Evolutionary conservation across 2,797 vertebrate genomes (phyloP).

Genomic region (Megaceryle alcyon): DNA sequence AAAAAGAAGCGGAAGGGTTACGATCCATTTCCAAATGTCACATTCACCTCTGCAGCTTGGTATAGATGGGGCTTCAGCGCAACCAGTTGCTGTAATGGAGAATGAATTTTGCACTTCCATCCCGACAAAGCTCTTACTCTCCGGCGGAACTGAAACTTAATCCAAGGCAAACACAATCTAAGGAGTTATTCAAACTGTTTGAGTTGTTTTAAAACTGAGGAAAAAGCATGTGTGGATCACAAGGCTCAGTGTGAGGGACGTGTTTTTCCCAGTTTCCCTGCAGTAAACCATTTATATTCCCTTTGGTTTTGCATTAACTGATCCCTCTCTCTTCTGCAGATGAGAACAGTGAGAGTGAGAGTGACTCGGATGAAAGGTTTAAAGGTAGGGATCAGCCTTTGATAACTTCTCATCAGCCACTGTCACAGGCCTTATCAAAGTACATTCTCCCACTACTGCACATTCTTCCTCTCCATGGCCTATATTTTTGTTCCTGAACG

Average conservation of each 20-base stretch:
- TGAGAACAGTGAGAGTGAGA: conserved; percentile 99
- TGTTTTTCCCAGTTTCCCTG: neutral
- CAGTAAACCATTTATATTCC: conserved; percentile 6
- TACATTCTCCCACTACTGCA: neutral
- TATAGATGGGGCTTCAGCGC: neutral
- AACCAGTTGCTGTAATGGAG: neutral
- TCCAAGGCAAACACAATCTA: neutral
- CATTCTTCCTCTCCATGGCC: neutral
- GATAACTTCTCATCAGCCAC: neutral
- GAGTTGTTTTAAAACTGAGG: neutral
- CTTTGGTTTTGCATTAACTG: conserved; percentile 48
- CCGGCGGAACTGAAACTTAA: neutral
- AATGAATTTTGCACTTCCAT: conserved; percentile 14
- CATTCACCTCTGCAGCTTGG: neutral
- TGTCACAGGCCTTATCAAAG: neutral
- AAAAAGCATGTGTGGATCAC: neutral
- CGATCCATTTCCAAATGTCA: neutral
- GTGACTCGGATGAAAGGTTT: conserved; percentile 99
- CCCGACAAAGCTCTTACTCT: neutral
- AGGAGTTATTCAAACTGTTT: neutral
- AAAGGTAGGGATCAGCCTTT: conserved; percentile 87
- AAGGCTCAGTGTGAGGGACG: neutral
- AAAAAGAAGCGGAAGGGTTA: neutral
- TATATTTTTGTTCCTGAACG: neutral
- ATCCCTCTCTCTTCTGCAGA: conserved; percentile 83